These are phyloP conservation scores for Dermatemys mawii DNA, from an alignment of 2,113 vertebrate species.

Conservation along the genomic window DNA sequence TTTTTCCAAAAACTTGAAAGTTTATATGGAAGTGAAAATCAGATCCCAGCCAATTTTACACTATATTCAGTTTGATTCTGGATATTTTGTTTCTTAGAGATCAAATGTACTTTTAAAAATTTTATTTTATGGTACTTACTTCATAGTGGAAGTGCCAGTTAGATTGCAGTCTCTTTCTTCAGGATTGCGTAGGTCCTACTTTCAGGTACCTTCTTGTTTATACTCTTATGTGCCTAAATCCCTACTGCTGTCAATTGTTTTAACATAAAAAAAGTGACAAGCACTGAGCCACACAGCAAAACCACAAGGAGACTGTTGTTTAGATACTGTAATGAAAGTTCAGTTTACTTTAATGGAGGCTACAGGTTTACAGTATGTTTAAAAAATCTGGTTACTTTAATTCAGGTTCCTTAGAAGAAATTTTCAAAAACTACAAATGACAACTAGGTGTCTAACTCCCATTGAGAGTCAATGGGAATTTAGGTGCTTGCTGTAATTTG, in stretches of 20 bases:
- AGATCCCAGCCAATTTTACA: background rate
- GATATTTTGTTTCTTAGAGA: background rate
- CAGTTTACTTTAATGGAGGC: background rate
- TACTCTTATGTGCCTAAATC: background rate
- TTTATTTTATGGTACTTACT: background rate
- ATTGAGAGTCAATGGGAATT: background rate
- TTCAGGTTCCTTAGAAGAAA: background rate
- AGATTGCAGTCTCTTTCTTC: background rate
- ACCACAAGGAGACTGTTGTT: background rate
- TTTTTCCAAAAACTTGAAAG: too few relatives aligned
- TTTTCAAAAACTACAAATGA: background rate
- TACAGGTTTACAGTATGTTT: background rate
- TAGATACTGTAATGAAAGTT: background rate
- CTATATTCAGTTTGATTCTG: background rate
- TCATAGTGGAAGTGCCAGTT: background rate
- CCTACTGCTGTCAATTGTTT: background rate
- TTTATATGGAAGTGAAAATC: too few relatives aligned
- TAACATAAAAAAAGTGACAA: background rate
- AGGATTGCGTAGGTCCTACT: background rate
- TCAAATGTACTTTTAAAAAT: background rate
- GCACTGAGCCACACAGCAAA: background rate
- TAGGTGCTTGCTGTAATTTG: background rate
- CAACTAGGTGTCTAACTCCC: fast-evolving
- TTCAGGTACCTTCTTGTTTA: background rate
- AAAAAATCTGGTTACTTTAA: background rate